Conservation (phyloP, 2,888 invertebrate species). For the Caenorhabditis doughertyi region DNA sequence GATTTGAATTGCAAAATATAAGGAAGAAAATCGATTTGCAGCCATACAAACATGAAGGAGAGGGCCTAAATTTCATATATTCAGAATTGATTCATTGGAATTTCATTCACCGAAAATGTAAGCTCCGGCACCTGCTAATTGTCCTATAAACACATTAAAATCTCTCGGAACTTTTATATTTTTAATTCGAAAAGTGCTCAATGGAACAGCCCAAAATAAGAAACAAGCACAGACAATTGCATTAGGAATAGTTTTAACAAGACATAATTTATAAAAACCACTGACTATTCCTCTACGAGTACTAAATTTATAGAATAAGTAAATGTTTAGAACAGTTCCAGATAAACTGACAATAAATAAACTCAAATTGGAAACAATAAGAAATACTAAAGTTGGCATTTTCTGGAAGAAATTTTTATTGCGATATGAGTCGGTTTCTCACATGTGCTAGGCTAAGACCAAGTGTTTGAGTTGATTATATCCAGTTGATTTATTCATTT, state of each 20-base stretch:
- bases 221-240: conserved; percentile 45
- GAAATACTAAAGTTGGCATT: conserved; percentile 20
- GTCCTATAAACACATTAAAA: conserved; percentile 40
- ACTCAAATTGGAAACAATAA: conserved; percentile 25
- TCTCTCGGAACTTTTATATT: conserved; percentile 30
- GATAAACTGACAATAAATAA: conserved; percentile 19
- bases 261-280: conserved; percentile 51
- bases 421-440: background rate
- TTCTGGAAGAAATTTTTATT: background rate
- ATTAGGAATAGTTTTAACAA: conserved; percentile 49
- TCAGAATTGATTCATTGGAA: background rate
- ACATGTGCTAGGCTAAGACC: conserved; percentile 17
- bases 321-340: conserved; percentile 40
- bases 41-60: conserved; percentile 48
- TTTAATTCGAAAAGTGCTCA: conserved; percentile 39
- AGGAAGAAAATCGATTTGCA: conserved; percentile 41
- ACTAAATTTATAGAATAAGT: conserved; percentile 49
- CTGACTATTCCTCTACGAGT: conserved; percentile 42
- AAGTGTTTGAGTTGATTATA: conserved; percentile 35
- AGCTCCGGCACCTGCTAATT: conserved; percentile 45
- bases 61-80: conserved; percentile 18
- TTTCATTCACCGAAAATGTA: conserved; percentile 42
- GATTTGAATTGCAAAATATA: conserved; percentile 45
- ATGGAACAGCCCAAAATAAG: conserved; percentile 52
- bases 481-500: conserved; percentile 16